Evolutionary conservation across 2,888 invertebrate species (phyloP).

Genomic region (Protophormia terraenovae): DNA sequence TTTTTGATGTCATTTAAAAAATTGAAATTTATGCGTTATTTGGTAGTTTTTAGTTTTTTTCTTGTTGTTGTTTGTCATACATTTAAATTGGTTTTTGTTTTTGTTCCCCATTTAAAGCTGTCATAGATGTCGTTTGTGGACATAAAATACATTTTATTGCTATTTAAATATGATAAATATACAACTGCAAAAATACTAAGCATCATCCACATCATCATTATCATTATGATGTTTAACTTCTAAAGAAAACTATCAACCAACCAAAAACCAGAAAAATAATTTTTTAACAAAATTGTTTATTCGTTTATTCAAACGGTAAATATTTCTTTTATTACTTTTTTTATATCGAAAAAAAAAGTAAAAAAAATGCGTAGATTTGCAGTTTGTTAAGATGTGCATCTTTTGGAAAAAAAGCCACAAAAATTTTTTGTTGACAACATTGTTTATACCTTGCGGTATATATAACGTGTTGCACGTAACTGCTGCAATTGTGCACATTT

Average conservation of each 20-base stretch:
- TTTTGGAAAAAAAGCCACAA: background rate
- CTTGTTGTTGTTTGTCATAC: background rate
- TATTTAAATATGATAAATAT: slow-evolving; percentile 78
- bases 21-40: slow-evolving; percentile 71
- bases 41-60: slow-evolving; percentile 2
- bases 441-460: slow-evolving; percentile 16
- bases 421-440: slow-evolving; percentile 22
- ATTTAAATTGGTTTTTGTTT: slow-evolving; percentile 55
- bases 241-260: background rate
- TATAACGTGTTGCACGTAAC: background rate
- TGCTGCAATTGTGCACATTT: background rate
- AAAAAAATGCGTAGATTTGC: slow-evolving; percentile 13
- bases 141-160: slow-evolving; percentile 77
- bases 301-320: background rate
- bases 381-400: background rate
- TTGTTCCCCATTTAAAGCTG: slow-evolving; percentile 37
- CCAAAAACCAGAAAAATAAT: background rate
- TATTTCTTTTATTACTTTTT: background rate
- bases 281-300: background rate
- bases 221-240: slow-evolving; percentile 12
- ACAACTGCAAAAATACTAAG: slow-evolving; percentile 1
- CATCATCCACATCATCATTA: background rate
- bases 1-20: slow-evolving; percentile 39
- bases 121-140: slow-evolving; percentile 67
- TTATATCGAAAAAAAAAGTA: no score